Evolutionary conservation across 2,888 invertebrate species (phyloP), one percentile per base, ranked within the genome.

Genomic region (Melanchra persicariae): DNA sequence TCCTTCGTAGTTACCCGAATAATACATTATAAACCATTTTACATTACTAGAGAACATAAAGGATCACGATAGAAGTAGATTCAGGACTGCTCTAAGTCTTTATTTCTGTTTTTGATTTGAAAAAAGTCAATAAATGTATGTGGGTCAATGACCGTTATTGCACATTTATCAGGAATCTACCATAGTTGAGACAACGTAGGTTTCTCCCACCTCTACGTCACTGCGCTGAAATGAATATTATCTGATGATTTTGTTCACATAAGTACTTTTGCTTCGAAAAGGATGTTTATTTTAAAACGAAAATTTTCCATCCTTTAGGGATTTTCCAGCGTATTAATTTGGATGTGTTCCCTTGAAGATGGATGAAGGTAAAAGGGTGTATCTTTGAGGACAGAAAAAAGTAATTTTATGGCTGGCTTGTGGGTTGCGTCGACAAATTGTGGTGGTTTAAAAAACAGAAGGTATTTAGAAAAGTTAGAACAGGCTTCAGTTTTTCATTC

Each of bases 231-330:
- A 76, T 65, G 59, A 66, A 63, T 55, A 59, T 77, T 77, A 79
- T 69, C 72, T 77, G 68, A 81, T 72, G 81, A 73, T 68, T 68
- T 65, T 40, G 54, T 54, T 34, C 12, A 45, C 45, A 72, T 47
- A 62, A 30, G 30, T 70, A 74, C n/a, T 75, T 75, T 61, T 65
- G 17, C 72, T 68, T 66, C 55, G 51, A 26, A 72, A 59, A 73
- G 26, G 22, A 70, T 73, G 73, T 72, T 72, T 79, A 76, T 76
- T 79, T 79, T 79, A 61, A 81, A 79, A 80, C 49, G 58, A 68
- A 61, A 72, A 64, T 80, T 62, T 76, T 52, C 49, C 64, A 58
- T 72, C 64, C 76, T 72, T 58, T 68, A 30, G 81, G 64, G 81
- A 75, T 80, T 76, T 80, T 55, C 47, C 22, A 34, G 30, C 63